A percentile compares a stretch with the other conserved stretches of the same genome.
Conservation (phyloP, 1,140 invertebrate species). For the Metopolophium dirhodum region DNA sequence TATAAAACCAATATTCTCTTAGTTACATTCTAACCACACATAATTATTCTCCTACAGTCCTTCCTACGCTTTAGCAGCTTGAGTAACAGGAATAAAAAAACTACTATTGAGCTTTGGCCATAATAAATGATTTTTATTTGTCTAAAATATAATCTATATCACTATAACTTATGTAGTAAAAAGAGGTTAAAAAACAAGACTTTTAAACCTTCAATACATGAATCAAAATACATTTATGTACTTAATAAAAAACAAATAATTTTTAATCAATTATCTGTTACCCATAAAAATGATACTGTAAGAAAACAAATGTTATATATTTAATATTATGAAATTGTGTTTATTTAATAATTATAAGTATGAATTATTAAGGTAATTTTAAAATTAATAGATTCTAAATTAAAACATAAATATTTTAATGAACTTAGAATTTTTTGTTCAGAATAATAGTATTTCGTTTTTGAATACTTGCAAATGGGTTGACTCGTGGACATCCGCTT, state of each 20-base stretch:
- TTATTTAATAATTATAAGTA: neutral
- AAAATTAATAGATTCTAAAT: neutral
- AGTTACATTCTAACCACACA: no score
- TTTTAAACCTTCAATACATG: neutral
- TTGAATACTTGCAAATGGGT: constrained; percentile 52
- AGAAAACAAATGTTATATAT: neutral
- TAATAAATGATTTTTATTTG: neutral
- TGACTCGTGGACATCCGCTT: constrained; percentile 66
- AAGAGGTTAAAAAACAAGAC: neutral
- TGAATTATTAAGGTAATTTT: neutral
- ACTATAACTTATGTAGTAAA: neutral
- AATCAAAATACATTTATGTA: neutral
- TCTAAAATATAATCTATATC: neutral
- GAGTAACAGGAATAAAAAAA: neutral
- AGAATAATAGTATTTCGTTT: constrained; percentile 24
- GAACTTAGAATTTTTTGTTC: constrained; percentile 13
- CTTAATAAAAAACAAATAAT: neutral
- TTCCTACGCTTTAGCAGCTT: neutral
- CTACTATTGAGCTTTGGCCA: neutral
- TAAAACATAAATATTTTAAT: neutral
- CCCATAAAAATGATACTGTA: neutral
- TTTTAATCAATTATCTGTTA: neutral
- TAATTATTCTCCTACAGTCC: no score
- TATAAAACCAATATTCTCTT: neutral
- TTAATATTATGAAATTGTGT: neutral